phyloP scores from a whole-genome alignment of 2,888 invertebrate species.

The Sycophila texana region DNA sequence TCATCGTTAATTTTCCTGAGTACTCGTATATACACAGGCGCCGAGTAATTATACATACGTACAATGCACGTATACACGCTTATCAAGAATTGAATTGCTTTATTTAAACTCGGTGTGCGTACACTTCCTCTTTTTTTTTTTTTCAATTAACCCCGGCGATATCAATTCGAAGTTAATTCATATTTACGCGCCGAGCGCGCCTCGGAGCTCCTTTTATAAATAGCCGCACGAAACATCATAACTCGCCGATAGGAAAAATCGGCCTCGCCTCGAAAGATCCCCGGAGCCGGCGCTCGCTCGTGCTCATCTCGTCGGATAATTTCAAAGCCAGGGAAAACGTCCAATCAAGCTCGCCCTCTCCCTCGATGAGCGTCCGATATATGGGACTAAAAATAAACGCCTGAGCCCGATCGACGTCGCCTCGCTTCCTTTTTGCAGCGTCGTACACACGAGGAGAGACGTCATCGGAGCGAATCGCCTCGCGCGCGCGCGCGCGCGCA shows the following conservation, averaged over 20 bases:
- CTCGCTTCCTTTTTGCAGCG: constrained; percentile 28
- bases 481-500: not conserved
- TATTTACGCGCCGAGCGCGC: not conserved
- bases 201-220: constrained; percentile 12
- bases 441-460: constrained; percentile 31
- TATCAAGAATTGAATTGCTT: too few species aligned
- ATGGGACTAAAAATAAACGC: constrained; percentile 55
- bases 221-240: constrained; percentile 42
- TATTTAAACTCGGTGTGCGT: too few species aligned
- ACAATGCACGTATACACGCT: too few species aligned
- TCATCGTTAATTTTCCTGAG: too few species aligned
- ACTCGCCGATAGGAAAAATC: constrained; percentile 18
- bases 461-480: constrained; percentile 53
- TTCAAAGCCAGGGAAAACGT: constrained; percentile 57
- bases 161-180: too few species aligned
- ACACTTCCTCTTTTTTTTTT: too few species aligned
- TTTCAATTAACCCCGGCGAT: too few species aligned
- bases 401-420: constrained; percentile 46
- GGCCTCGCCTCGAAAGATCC: not conserved
- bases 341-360: constrained; percentile 46
- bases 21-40: too few species aligned
- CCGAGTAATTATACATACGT: too few species aligned
- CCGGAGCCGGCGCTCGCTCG: not conserved
- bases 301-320: constrained; percentile 47
- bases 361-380: constrained; percentile 49